phyloP scores from a whole-genome alignment of 1,140 invertebrate genomes.

The Amphibalanus amphitrite region DNA sequence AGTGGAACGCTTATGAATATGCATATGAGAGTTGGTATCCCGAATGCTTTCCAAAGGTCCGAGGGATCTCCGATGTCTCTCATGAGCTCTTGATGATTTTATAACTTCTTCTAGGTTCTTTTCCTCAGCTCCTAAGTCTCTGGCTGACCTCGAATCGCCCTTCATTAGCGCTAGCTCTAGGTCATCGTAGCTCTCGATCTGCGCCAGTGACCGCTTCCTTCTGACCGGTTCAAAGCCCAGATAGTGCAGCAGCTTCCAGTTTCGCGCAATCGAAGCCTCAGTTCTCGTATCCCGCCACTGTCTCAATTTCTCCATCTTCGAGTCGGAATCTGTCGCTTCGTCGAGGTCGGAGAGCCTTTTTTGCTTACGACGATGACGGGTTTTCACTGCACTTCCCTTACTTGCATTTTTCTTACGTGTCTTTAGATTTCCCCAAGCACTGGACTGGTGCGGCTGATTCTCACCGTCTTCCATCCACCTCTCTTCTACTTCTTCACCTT shows the following conservation, averaged over 20 bases:
- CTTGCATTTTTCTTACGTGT: too few relatives aligned
- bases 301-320: not conserved
- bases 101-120: not conserved
- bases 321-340: not conserved
- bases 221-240: not conserved
- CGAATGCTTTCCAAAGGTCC: too few relatives aligned
- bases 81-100: not conserved
- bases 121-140: not conserved
- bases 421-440: too few relatives aligned
- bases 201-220: not conserved
- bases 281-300: not conserved
- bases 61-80: not conserved
- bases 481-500: too few relatives aligned
- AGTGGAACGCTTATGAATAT: not conserved
- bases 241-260: not conserved
- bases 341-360: too few relatives aligned
- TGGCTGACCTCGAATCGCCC: not conserved
- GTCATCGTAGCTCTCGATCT: not conserved
- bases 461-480: not conserved
- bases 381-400: too few relatives aligned
- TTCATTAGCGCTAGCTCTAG: not conserved
- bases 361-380: too few relatives aligned
- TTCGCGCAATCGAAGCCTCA: not conserved
- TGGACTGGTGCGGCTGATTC: too few relatives aligned
- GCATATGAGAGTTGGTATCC: not conserved